Evolutionary conservation across 2,113 vertebrate genomes (phyloP).

Genomic region (Falcunculus frontatus): DNA sequence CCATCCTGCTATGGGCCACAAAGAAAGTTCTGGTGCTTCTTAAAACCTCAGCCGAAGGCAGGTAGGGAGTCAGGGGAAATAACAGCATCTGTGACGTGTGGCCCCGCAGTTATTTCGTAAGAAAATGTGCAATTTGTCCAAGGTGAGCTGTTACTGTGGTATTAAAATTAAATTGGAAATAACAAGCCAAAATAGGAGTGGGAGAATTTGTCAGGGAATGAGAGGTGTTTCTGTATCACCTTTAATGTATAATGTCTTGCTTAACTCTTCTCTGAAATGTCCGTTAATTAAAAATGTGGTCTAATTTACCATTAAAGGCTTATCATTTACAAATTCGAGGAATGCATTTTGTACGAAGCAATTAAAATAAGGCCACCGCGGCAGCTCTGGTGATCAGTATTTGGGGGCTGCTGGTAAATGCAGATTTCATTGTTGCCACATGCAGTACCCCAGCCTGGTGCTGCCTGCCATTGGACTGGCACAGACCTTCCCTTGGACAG

Average conservation of each 20-base stretch:
- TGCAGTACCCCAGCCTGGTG: background rate
- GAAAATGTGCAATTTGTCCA: conserved; percentile 9
- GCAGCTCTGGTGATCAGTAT: background rate
- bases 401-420: background rate
- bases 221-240: background rate
- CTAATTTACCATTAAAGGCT: background rate
- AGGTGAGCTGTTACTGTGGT: background rate
- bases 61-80: conserved; percentile 21
- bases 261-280: background rate
- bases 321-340: background rate
- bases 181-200: background rate
- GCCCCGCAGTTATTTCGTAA: background rate
- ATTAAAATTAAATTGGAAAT: conserved; percentile 8
- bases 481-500: background rate
- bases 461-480: background rate
- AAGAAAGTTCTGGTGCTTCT: conserved; percentile 68
- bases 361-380: background rate
- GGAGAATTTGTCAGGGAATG: background rate
- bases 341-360: background rate
- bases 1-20: conserved; percentile 67
- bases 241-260: background rate
- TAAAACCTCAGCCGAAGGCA: conserved; percentile 57
- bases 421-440: background rate
- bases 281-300: background rate
- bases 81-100: background rate